A percentile compares a stretch with the other conserved stretches of the same genome.
phyloP scores from a whole-genome alignment of 2,113 vertebrate species.

The Myiozetetes cayanensis region DNA sequence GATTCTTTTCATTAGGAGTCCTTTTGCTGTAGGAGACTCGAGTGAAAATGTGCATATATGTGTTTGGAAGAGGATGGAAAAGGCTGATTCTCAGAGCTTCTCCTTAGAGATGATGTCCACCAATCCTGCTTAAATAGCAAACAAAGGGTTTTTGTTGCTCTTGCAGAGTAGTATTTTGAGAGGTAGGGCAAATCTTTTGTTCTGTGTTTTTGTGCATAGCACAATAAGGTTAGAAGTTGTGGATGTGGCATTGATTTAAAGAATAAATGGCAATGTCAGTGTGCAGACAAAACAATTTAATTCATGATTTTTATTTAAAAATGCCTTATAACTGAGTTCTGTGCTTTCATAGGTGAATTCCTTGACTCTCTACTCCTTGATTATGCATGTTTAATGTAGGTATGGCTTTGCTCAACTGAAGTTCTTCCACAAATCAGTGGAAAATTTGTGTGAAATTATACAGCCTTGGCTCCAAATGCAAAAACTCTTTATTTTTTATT shows the following conservation, averaged over 20 bases:
- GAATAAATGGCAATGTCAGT: slow-evolving; percentile 8
- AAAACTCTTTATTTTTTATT: not conserved
- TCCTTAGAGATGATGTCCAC: slow-evolving; percentile 24
- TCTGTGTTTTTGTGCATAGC: slow-evolving; percentile 21
- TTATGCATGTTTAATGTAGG: not conserved
- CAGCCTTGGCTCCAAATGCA: not conserved
- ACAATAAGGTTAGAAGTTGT: slow-evolving; percentile 38
- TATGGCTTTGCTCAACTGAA: not conserved
- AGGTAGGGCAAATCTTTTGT: slow-evolving; percentile 41
- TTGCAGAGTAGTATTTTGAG: not conserved
- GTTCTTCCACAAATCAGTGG: not conserved
- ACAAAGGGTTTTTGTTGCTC: slow-evolving; percentile 38
- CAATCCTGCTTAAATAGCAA: slow-evolving; percentile 7
- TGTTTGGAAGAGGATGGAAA: slow-evolving; percentile 11
- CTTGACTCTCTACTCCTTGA: not conserved
- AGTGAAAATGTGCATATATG: not conserved
- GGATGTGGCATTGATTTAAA: slow-evolving; percentile 12
- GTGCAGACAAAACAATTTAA: slow-evolving; percentile 18
- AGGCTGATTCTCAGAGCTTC: slow-evolving; percentile 1
- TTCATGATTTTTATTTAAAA: not conserved
- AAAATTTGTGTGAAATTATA: not conserved
- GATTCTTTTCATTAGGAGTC: not conserved
- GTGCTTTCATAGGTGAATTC: not conserved
- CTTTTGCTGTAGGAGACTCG: not conserved
- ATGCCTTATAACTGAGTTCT: not conserved